These are phyloP conservation scores for Gavialis gangeticus DNA, from an alignment of 2,113 vertebrate genomes.

Conservation along the genomic window DNA sequence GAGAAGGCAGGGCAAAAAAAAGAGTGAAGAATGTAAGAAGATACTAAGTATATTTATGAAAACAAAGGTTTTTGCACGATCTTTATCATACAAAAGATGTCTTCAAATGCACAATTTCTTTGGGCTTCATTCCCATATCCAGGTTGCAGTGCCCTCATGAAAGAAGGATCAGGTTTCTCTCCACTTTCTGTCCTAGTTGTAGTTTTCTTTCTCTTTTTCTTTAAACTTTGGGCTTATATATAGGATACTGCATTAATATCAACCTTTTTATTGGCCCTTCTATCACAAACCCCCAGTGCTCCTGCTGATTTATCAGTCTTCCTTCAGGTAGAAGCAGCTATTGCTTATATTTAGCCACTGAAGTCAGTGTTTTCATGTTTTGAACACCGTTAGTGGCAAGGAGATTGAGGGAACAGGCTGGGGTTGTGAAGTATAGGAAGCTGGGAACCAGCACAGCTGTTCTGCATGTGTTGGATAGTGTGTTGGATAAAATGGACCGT, in stretches of 20 bases:
- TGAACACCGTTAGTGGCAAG: not conserved
- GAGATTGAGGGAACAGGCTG: not conserved
- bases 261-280: not conserved
- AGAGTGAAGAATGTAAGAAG: not conserved
- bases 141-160: not conserved
- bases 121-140: not conserved
- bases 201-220: not conserved
- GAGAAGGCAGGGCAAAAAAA: not conserved
- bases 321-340: not conserved
- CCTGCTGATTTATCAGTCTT: not conserved
- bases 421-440: not conserved
- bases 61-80: not conserved
- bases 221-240: not conserved
- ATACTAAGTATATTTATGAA: not conserved
- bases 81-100: not conserved
- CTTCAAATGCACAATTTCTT: not conserved
- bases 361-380: not conserved
- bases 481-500: not conserved
- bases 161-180: not conserved
- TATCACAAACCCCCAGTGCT: not conserved
- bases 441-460: not conserved
- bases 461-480: not conserved
- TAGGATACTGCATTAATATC: not conserved
- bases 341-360: not conserved
- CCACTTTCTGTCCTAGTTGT: not conserved